A percentile compares a stretch with the other conserved stretches of the same genome.
Evolutionary conservation across 2,113 vertebrate species (phyloP).

Genomic region (Gambusia affinis): DNA sequence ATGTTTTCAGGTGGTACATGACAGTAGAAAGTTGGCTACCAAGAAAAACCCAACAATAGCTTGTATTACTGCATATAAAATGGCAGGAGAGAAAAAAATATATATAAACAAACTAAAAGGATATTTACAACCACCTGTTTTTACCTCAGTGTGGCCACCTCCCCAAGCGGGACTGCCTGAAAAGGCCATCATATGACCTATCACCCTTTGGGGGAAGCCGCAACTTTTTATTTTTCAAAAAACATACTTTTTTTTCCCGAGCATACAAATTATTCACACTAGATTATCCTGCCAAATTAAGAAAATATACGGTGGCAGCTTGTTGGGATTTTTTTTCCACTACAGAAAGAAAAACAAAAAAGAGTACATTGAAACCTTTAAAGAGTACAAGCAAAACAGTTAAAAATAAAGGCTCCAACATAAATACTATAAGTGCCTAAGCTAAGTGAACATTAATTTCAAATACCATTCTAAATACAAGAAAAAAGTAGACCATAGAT

Average conservation of each 20-base stretch:
- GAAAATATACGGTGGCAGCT: slow-evolving; percentile 99
- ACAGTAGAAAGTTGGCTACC: slow-evolving; percentile 92
- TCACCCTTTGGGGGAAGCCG: slow-evolving; percentile 87
- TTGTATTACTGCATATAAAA: slow-evolving; percentile 99
- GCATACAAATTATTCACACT: slow-evolving; percentile 99
- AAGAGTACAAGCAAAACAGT: slow-evolving; percentile 97
- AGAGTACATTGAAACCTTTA: slow-evolving; percentile 96
- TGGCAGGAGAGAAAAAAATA: slow-evolving; percentile 86
- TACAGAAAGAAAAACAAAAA: slow-evolving; percentile 84
- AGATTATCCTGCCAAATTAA: slow-evolving; percentile 99
- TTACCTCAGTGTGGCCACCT: slow-evolving; percentile 83
- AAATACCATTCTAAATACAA: slow-evolving; percentile 99
- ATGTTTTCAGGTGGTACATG: slow-evolving; percentile 91
- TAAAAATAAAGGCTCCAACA: slow-evolving; percentile 99
- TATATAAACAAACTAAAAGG: slow-evolving; percentile 83
- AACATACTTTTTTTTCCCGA: slow-evolving; percentile 86
- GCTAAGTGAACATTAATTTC: slow-evolving; percentile 99
- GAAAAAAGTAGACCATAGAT: slow-evolving; percentile 95
- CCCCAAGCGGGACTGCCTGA: slow-evolving; percentile 82
- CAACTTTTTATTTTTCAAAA: slow-evolving; percentile 82
- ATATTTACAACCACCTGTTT: slow-evolving; percentile 97
- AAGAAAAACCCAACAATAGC: slow-evolving; percentile 97
- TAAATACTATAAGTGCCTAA: slow-evolving; percentile 99
- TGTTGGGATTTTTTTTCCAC: slow-evolving; percentile 89
- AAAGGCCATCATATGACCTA: slow-evolving; percentile 92